Percentiles rank a stretch among this genome's conserved stretches.
These are phyloP conservation scores for Drosophila parthenogenetica DNA, from an alignment of 2,888 invertebrate species.

Conservation along the genomic window DNA sequence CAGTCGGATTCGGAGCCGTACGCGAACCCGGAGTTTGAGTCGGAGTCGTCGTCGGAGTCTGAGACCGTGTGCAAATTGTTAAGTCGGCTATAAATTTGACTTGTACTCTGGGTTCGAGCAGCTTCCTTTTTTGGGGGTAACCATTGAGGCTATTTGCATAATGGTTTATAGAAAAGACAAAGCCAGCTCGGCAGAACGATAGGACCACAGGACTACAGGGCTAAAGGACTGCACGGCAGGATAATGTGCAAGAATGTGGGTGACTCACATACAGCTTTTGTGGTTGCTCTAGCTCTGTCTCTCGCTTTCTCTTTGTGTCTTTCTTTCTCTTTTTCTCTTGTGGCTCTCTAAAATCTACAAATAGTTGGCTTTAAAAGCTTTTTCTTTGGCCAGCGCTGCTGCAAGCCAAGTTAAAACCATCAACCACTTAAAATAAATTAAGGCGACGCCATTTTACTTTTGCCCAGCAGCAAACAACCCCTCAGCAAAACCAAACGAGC, in stretches of 20 bases:
- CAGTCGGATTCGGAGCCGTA: neutral
- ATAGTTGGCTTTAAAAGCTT: slow-evolving; percentile 55
- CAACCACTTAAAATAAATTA: slow-evolving; percentile 81
- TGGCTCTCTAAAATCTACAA: slow-evolving; percentile 25
- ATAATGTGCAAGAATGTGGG: slow-evolving; percentile 17
- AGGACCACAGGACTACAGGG: neutral
- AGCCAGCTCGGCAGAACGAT: slow-evolving; percentile 29
- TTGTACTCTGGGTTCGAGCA: slow-evolving; percentile 62
- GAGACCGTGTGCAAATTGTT: slow-evolving; percentile 75
- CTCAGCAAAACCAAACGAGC: slow-evolving; percentile 29
- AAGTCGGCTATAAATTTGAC: slow-evolving; percentile 83
- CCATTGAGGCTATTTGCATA: slow-evolving; percentile 78
- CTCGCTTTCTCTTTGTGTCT: neutral
- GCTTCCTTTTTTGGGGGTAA: slow-evolving; percentile 46
- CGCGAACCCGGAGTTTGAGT: slow-evolving; percentile 1
- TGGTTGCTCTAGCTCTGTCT: slow-evolving; percentile 19
- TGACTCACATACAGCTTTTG: slow-evolving; percentile 40
- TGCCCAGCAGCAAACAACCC: slow-evolving; percentile 72
- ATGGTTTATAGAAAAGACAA: slow-evolving; percentile 78
- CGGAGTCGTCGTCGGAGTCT: neutral
- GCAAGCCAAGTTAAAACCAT: slow-evolving; percentile 71
- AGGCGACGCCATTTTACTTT: slow-evolving; percentile 81
- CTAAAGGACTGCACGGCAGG: neutral
- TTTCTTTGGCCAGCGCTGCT: slow-evolving; percentile 39
- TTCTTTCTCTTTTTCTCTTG: neutral